A percentile compares a stretch with the other conserved stretches of the same genome.
These are phyloP conservation scores for Anastrepha ludens DNA, from an alignment of 1,140 invertebrate genomes.

Conservation along the genomic window DNA sequence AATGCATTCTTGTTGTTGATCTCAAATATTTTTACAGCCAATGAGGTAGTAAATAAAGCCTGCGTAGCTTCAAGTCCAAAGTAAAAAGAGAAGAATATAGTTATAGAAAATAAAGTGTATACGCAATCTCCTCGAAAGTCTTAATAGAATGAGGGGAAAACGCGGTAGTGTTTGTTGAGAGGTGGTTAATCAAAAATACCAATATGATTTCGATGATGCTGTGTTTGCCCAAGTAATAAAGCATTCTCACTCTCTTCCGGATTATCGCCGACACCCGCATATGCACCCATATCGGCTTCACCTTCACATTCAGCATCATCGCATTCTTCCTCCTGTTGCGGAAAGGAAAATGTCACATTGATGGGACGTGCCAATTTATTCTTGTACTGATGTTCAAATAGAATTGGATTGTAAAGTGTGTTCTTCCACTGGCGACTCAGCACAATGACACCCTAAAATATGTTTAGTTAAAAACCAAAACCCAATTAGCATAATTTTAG, in stretches of 20 bases:
- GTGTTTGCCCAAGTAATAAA: conserved; percentile 75
- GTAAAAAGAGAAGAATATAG: not conserved
- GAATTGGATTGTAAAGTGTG: conserved; percentile 92
- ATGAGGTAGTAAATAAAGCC: not conserved
- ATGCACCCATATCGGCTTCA: conserved; percentile 69
- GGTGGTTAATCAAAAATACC: conserved; percentile 74
- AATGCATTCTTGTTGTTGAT: not conserved
- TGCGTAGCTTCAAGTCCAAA: not conserved
- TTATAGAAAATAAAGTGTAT: conserved; percentile 15
- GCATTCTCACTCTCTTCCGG: conserved; percentile 75
- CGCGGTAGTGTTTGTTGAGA: conserved; percentile 15
- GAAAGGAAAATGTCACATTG: conserved; percentile 91
- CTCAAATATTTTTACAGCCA: conserved; percentile 12
- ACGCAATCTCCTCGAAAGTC: conserved; percentile 46
- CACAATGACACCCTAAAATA: conserved; percentile 88
- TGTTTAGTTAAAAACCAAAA: not conserved
- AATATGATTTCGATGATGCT: conserved; percentile 75
- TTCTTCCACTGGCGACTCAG: conserved; percentile 97
- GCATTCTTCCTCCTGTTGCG: conserved; percentile 83
- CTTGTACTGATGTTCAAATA: conserved; percentile 93
- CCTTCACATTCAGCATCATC: conserved; percentile 72
- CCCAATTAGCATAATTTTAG: no score
- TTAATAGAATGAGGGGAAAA: conserved; percentile 33
- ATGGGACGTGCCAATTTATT: conserved; percentile 86
- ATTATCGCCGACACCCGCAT: conserved; percentile 72